phyloP scores from a whole-genome alignment of 2,888 invertebrate genomes.

The Pyrrhia umbra region DNA sequence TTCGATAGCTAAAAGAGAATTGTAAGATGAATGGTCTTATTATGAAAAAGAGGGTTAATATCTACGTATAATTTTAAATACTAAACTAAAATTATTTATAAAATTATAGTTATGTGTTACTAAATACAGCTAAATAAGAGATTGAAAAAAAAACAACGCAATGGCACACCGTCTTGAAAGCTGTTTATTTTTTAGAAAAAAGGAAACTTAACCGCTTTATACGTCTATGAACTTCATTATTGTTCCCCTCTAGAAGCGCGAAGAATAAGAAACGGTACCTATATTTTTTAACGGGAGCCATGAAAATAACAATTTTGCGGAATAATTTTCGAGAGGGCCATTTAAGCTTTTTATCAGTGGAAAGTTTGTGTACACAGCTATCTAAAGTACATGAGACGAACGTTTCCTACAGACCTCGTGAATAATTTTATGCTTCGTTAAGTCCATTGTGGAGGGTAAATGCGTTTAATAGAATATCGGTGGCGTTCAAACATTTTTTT shows the following conservation, averaged over 20 bases:
- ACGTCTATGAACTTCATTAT: slow-evolving; percentile 80
- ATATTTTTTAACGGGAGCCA: slow-evolving; percentile 77
- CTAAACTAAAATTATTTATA: neutral
- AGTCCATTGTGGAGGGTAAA: slow-evolving; percentile 81
- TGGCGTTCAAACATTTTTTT: slow-evolving; percentile 64
- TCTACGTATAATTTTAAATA: too few species aligned
- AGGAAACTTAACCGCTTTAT: slow-evolving; percentile 78
- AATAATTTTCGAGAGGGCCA: slow-evolving; percentile 86
- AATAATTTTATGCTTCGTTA: slow-evolving; percentile 88
- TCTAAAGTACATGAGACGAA: slow-evolving; percentile 81
- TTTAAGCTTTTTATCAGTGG: slow-evolving; percentile 87
- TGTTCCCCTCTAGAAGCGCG: slow-evolving; percentile 64
- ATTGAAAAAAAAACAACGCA: slow-evolving; percentile 60
- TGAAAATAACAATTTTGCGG: slow-evolving; percentile 85
- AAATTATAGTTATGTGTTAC: neutral
- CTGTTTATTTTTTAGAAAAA: slow-evolving; percentile 82
- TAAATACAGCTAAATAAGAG: slow-evolving; percentile 24
- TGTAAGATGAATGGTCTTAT: too few species aligned
- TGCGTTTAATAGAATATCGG: slow-evolving; percentile 76
- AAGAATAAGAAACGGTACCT: slow-evolving; percentile 75
- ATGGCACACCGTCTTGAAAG: slow-evolving; percentile 68
- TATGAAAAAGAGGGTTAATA: too few species aligned
- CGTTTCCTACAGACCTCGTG: slow-evolving; percentile 82
- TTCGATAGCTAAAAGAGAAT: too few species aligned
- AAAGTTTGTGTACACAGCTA: slow-evolving; percentile 86